Percentiles rank a stretch among this genome's conserved stretches.
phyloP scores from a whole-genome alignment of 2,888 invertebrate genomes.

The Leptinotarsa rubiginosa region DNA sequence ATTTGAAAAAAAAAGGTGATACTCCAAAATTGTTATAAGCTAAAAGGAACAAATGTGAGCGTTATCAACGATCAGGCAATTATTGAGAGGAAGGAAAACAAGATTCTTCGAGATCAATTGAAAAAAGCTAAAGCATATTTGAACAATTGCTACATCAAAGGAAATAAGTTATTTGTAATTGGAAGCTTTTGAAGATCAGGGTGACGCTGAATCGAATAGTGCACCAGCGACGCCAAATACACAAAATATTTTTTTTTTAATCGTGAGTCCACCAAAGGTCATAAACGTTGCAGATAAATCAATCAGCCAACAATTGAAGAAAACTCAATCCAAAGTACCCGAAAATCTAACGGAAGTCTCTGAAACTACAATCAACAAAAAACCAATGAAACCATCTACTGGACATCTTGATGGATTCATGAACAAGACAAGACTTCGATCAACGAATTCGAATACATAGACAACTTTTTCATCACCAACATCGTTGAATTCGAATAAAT shows the following conservation, averaged over 20 bases:
- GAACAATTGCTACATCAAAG: background rate
- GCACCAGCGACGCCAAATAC: background rate
- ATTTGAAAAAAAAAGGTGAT: constrained; percentile 8
- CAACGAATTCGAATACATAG: constrained; percentile 14
- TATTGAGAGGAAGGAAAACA: background rate
- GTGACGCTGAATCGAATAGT: background rate
- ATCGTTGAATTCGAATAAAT: constrained; percentile 5
- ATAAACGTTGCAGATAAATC: background rate
- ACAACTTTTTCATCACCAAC: constrained; percentile 17
- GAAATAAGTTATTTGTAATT: background rate
- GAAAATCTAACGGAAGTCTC: background rate
- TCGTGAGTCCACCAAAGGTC: background rate
- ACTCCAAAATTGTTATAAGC: constrained; percentile 1
- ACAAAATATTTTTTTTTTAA: background rate
- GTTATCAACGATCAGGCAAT: background rate
- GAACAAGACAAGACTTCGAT: constrained; percentile 13
- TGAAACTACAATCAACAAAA: background rate
- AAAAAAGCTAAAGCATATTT: background rate
- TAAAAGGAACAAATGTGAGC: background rate
- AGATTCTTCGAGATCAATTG: constrained; percentile 1
- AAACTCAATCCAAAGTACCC: no score
- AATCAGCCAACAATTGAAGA: no score
- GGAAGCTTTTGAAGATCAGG: background rate
- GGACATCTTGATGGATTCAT: constrained; percentile 10
- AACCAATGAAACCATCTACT: background rate